Percentiles rank a stretch among this genome's conserved stretches.
phyloP scores from a whole-genome alignment of 2,113 vertebrate genomes.

The Lycaon pictus region DNA sequence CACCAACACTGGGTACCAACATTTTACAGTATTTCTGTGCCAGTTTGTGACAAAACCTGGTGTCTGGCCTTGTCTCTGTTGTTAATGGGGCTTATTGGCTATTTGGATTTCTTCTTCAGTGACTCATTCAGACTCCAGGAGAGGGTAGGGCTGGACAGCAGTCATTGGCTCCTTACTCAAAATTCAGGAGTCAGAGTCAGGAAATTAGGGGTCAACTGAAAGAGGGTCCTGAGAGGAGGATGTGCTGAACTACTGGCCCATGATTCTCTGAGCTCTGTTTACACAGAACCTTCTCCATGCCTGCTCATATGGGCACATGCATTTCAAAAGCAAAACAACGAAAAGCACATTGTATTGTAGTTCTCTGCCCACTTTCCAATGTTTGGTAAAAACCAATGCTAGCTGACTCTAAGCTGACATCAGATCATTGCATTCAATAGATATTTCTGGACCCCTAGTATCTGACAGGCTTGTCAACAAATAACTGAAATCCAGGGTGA shows the following conservation, averaged over 20 bases:
- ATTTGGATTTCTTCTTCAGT: not conserved
- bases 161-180: not conserved
- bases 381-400: not conserved
- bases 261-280: too few relatives aligned
- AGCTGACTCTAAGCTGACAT: not conserved
- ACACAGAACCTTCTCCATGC: rapidly evolving
- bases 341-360: not conserved
- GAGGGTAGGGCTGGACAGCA: not conserved
- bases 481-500: too few relatives aligned
- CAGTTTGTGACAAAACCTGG: rapidly evolving
- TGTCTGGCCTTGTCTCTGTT: not conserved
- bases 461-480: too few relatives aligned
- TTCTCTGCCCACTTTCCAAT: not conserved
- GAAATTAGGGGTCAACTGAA: too few relatives aligned
- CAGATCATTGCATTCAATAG: not conserved
- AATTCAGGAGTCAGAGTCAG: not conserved
- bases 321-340: not conserved
- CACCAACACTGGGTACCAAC: rapidly evolving
- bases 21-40: not conserved
- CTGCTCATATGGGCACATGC: rapidly evolving
- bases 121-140: not conserved
- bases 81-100: not conserved
- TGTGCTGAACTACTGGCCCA: not conserved
- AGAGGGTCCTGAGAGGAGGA: not conserved
- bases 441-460: rapidly evolving